A percentile compares a stretch with the other conserved stretches of the same genome.
Evolutionary conservation across 2,113 vertebrate species (phyloP).

Genomic region (Stegastes partitus): DNA sequence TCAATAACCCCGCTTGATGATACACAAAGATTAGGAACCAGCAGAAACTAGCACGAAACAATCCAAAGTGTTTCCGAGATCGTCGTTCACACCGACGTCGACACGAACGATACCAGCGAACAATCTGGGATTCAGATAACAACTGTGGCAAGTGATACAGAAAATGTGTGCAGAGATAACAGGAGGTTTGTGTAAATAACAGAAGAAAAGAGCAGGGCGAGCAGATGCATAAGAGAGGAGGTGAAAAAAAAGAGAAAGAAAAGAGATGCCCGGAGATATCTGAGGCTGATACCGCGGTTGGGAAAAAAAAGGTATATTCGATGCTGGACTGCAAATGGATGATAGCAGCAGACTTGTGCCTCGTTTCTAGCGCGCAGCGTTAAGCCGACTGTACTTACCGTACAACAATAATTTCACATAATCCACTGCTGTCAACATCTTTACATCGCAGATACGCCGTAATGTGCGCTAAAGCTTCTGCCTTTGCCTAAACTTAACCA

Average conservation of each 20-base stretch:
- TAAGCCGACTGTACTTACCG: conserved; percentile 14
- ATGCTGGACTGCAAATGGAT: conserved; percentile 42
- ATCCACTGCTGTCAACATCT: conserved; percentile 1
- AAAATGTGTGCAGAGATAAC: conserved; percentile 61
- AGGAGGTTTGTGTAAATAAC: conserved; percentile 61
- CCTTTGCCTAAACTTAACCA: conserved; percentile 41
- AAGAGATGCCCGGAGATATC: conserved; percentile 52
- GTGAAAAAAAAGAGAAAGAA: conserved; percentile 33
- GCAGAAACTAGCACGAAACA: conserved; percentile 23
- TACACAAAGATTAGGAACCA: conserved; percentile 6
- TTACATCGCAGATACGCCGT: not conserved
- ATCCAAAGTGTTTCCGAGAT: conserved; percentile 25
- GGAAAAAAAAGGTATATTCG: conserved; percentile 30
- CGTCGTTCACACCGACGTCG: not conserved
- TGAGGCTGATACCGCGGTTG: conserved; percentile 20
- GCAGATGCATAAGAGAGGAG: conserved; percentile 50
- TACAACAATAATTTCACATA: conserved; percentile 16
- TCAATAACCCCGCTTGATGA: not conserved
- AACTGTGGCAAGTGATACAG: conserved; percentile 50
- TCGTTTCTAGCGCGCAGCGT: not conserved
- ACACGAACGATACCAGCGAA: conserved; percentile 38
- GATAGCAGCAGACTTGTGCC: conserved; percentile 25
- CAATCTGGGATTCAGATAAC: conserved; percentile 52
- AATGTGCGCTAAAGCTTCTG: conserved; percentile 3
- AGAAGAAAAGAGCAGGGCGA: conserved; percentile 39